These are phyloP conservation scores for Alethe castanea DNA, from an alignment of 2,113 vertebrate genomes.

Conservation along the genomic window DNA sequence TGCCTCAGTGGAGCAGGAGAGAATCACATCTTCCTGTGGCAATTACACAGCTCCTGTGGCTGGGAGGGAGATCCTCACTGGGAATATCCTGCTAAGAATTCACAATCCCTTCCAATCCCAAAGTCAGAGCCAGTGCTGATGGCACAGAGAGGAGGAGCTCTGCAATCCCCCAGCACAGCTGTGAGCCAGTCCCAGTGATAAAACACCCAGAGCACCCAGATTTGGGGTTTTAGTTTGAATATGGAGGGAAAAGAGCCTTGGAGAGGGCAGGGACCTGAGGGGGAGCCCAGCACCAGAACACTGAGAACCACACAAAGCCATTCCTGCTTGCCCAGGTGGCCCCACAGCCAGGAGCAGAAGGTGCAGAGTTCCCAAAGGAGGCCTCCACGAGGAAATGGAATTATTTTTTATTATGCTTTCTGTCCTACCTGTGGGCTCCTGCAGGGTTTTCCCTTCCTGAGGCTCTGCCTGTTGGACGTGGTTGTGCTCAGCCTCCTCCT, in stretches of 20 bases:
- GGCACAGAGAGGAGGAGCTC: background rate
- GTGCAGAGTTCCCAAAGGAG: background rate
- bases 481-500: slow-evolving; percentile 2
- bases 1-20: background rate
- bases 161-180: background rate
- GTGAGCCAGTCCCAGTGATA: background rate
- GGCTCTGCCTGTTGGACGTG: background rate
- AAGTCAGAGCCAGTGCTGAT: background rate
- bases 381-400: background rate
- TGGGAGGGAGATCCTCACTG: background rate
- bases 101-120: background rate
- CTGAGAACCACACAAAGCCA: background rate
- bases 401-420: rapidly evolving
- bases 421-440: slow-evolving; percentile 44
- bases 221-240: rapidly evolving
- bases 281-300: background rate
- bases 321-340: background rate
- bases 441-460: background rate
- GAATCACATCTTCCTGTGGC: background rate
- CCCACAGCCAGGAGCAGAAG: background rate
- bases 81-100: background rate
- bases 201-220: background rate
- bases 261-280: background rate
- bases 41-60: background rate
- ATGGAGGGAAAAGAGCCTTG: background rate